Percentiles rank a stretch among this genome's conserved stretches.
These are phyloP conservation scores for Anabacerthia variegaticeps DNA, from an alignment of 2,797 vertebrate genomes.

Conservation along the genomic window DNA sequence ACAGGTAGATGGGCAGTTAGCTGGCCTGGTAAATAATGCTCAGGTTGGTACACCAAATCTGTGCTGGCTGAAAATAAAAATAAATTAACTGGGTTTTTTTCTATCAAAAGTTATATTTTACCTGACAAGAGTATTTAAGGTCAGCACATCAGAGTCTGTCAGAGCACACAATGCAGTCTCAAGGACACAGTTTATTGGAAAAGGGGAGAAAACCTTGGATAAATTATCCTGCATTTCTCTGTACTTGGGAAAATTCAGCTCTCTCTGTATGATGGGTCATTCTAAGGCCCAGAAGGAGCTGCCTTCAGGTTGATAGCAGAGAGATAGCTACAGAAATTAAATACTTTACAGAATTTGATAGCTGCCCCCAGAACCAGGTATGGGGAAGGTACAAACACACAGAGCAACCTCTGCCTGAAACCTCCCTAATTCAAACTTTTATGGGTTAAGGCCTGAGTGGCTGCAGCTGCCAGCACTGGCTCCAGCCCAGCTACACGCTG, in stretches of 20 bases:
- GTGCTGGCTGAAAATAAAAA: neutral
- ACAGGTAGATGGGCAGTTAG: neutral
- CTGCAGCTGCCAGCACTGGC: conserved; percentile 56
- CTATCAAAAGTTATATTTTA: neutral
- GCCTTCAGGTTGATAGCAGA: neutral
- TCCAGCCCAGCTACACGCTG: conserved; percentile 36
- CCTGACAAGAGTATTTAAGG: neutral
- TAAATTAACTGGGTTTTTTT: neutral
- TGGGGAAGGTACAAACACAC: neutral
- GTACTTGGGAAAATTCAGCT: neutral
- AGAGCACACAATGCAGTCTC: neutral
- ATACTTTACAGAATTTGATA: neutral
- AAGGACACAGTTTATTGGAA: neutral
- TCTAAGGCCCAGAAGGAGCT: neutral
- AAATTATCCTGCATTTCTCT: neutral
- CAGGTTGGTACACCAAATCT: neutral
- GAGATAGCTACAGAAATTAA: neutral
- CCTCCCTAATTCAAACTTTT: neutral
- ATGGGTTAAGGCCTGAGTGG: conserved; percentile 46
- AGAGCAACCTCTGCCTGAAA: neutral
- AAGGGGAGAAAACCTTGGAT: neutral
- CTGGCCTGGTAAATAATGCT: neutral
- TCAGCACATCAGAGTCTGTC: neutral
- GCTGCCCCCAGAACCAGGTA: neutral
- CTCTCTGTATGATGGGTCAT: neutral